A percentile compares a stretch with the other conserved stretches of the same genome.
Evolutionary conservation across 2,113 vertebrate genomes (phyloP).

Genomic region (Octodon degus): DNA sequence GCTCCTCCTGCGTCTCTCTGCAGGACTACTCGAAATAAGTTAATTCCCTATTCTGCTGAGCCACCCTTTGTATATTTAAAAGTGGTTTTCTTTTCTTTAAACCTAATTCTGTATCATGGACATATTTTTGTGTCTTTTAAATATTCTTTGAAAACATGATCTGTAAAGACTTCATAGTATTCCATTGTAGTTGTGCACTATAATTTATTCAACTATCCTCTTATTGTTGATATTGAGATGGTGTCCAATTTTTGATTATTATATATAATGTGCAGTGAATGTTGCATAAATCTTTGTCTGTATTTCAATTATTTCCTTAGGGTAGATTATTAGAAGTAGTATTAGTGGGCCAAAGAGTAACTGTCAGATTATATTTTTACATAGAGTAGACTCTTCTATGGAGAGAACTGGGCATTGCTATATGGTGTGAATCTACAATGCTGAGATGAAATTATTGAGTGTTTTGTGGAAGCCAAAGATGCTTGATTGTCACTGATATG

Average conservation of each 20-base stretch:
- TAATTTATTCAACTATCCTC: conserved; percentile 71
- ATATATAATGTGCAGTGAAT: conserved; percentile 48
- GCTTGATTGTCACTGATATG: background rate
- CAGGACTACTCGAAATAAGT: background rate
- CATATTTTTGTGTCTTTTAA: conserved; percentile 59
- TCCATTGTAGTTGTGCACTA: conserved; percentile 59
- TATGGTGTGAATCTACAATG: background rate
- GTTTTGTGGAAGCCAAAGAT: background rate
- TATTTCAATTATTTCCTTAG: conserved; percentile 70
- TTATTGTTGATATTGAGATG: conserved; percentile 65
- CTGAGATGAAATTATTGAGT: background rate
- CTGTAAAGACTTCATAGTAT: conserved; percentile 65
- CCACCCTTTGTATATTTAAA: conserved; percentile 43
- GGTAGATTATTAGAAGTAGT: conserved; percentile 59
- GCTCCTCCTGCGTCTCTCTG: background rate
- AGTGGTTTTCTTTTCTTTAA: conserved; percentile 24
- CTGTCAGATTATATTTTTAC: conserved; percentile 53
- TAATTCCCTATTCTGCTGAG: background rate
- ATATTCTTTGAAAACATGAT: conserved; percentile 70
- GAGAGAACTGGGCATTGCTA: background rate
- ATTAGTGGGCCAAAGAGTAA: conserved; percentile 43
- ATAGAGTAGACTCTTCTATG: background rate
- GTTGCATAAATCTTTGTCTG: conserved; percentile 53
- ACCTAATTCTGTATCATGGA: conserved; percentile 53
- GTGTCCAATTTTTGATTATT: conserved; percentile 67